Evolutionary conservation across 2,113 vertebrate species (phyloP).

Genomic region (Myrmecobius fasciatus): DNA sequence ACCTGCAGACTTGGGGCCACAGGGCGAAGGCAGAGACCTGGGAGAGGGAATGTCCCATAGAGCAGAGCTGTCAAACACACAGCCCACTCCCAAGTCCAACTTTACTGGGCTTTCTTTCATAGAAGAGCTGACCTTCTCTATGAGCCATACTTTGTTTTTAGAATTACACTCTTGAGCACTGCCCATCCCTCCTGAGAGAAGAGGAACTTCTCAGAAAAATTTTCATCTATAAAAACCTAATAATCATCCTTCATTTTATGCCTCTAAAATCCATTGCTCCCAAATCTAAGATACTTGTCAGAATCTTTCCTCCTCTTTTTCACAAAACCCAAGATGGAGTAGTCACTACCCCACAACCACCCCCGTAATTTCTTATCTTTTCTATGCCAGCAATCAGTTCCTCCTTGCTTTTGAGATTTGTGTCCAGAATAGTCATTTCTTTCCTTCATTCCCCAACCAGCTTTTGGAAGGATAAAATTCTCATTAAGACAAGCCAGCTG

Average conservation of each 20-base stretch:
- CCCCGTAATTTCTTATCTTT: neutral
- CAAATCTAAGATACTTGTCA: neutral
- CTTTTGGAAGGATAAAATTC: neutral
- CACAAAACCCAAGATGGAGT: neutral
- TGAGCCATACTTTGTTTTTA: neutral
- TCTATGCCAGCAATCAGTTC: neutral
- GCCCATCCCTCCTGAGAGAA: neutral
- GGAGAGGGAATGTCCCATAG: too few species aligned
- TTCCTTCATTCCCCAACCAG: neutral
- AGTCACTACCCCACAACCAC: neutral
- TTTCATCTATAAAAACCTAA: neutral
- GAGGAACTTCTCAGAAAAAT: neutral
- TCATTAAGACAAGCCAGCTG: too few species aligned
- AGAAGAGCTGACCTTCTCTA: neutral
- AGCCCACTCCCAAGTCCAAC: too few species aligned
- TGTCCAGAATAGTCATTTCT: neutral
- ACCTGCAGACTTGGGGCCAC: neutral
- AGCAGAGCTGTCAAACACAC: too few species aligned
- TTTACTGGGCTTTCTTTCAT: neutral
- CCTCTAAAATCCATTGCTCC: neutral
- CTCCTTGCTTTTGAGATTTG: neutral
- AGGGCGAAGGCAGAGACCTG: too few species aligned
- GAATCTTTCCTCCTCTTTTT: neutral
- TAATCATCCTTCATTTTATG: neutral
- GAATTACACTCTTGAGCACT: neutral